phyloP scores from a whole-genome alignment of 1,140 invertebrate species.

The Hestina assimilis region DNA sequence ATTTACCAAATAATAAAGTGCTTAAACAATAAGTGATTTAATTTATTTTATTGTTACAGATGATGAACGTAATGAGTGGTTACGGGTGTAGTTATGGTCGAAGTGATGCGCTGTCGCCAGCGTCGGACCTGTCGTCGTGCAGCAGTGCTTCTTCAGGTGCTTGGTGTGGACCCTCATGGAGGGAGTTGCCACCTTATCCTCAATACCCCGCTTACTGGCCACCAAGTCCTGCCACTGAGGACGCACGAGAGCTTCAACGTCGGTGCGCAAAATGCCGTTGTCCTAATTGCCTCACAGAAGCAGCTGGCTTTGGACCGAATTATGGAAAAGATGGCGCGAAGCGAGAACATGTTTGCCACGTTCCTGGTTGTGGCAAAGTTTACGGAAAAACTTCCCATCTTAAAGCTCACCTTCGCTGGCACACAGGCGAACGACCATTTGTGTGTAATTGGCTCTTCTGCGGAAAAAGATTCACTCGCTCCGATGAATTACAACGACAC shows the following conservation, averaged over 20 bases:
- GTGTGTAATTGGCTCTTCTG: conserved; percentile 97
- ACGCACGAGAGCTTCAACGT: conserved; percentile 64
- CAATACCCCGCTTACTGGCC: conserved; percentile 65
- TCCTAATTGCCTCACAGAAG: conserved; percentile 85
- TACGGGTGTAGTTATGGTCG: conserved; percentile 63
- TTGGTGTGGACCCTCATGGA: conserved; percentile 56
- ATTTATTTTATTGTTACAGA: conserved; percentile 48
- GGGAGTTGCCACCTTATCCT: conserved; percentile 57
- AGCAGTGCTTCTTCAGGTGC: conserved; percentile 65
- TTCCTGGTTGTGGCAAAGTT: conserved; percentile 98
- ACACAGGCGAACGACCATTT: conserved; percentile 95
- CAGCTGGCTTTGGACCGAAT: conserved; percentile 79
- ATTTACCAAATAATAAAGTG: not conserved
- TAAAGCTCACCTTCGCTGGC: conserved; percentile 96
- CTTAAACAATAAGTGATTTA: not conserved
- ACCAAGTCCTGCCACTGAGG: conserved; percentile 50
- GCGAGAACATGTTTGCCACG: conserved; percentile 93
- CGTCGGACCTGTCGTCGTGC: conserved; percentile 66
- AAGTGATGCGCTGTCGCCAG: conserved; percentile 61
- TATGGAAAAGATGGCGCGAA: conserved; percentile 82
- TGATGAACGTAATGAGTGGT: conserved; percentile 65
- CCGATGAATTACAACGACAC: conserved; percentile 98
- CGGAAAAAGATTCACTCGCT: conserved; percentile 97
- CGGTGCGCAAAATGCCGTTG: conserved; percentile 83
- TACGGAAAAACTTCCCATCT: conserved; percentile 98